A percentile compares a stretch with the other conserved stretches of the same genome.
Evolutionary conservation across 2,888 invertebrate genomes (phyloP).

Genomic region (Philhelius pedissequus): DNA sequence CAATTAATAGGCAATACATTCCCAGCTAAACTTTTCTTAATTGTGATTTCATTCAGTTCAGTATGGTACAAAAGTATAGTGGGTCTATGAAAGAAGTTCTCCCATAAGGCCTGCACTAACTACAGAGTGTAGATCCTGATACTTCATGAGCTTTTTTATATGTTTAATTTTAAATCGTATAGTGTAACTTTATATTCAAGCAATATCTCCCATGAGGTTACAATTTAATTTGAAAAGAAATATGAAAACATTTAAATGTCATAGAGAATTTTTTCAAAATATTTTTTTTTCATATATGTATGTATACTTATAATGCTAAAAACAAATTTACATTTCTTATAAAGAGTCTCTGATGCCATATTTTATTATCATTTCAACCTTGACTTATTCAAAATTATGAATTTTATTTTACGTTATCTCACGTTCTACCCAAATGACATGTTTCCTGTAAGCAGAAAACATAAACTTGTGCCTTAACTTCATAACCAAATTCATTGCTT

Average conservation of each 20-base stretch:
- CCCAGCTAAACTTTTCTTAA: too few species aligned
- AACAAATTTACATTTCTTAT: not conserved
- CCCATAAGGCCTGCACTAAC: too few species aligned
- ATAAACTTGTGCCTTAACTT: not conserved
- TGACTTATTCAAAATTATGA: not conserved
- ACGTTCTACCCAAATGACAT: not conserved
- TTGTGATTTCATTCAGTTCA: too few species aligned
- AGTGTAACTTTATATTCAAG: too few species aligned
- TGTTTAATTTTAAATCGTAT: too few species aligned
- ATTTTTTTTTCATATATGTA: not conserved
- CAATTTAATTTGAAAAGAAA: not conserved
- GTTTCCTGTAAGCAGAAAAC: not conserved
- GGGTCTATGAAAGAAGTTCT: too few species aligned
- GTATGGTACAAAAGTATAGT: too few species aligned
- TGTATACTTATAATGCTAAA: not conserved
- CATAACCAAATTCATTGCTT: not conserved
- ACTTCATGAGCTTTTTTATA: too few species aligned
- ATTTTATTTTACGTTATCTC: not conserved
- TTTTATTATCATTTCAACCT: not conserved
- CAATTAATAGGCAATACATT: too few species aligned
- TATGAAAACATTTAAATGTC: not conserved
- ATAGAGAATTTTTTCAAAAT: not conserved
- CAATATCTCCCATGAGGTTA: not conserved
- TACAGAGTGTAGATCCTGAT: too few species aligned
- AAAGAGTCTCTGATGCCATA: not conserved